Evolutionary conservation across 1,140 invertebrate species (phyloP).

Genomic region (Drosophila mayri): DNA sequence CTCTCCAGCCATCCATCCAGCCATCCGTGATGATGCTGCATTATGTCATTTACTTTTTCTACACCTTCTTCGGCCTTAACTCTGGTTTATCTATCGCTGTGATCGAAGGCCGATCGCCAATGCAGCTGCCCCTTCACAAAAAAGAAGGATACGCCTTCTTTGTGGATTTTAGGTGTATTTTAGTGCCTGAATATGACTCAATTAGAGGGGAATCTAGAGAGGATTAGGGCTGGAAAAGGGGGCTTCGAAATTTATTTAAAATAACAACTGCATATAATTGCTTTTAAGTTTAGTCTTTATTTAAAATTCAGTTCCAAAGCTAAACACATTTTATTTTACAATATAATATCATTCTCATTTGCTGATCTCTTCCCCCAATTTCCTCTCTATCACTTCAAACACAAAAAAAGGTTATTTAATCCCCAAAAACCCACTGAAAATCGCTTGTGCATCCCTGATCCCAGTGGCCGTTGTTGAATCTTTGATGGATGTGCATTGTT

Average conservation of each 20-base stretch:
- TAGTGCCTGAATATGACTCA: slow-evolving; percentile 26
- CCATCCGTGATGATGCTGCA: slow-evolving; percentile 71
- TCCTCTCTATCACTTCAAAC: not conserved
- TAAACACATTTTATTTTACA: not conserved
- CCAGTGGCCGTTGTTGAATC: not conserved
- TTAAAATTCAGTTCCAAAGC: not conserved
- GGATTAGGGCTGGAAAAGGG: slow-evolving; percentile 19
- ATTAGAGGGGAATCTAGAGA: slow-evolving; percentile 14
- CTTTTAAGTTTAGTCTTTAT: not conserved
- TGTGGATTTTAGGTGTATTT: slow-evolving; percentile 10
- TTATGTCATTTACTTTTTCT: slow-evolving; percentile 82
- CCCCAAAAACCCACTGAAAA: not conserved
- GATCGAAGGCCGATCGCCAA: slow-evolving; percentile 48
- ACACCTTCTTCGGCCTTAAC: slow-evolving; percentile 54
- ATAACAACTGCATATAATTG: not conserved
- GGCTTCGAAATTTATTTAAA: not conserved
- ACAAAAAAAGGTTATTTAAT: not conserved
- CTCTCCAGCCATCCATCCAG: slow-evolving; percentile 7
- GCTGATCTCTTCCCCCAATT: not conserved
- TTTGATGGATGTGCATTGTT: slow-evolving; percentile 64
- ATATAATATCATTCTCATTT: not conserved
- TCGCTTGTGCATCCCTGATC: slow-evolving; percentile 21
- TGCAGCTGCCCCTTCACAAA: slow-evolving; percentile 60
- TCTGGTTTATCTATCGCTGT: slow-evolving; percentile 43
- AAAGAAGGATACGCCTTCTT: slow-evolving; percentile 25